A percentile compares a stretch with the other conserved stretches of the same genome.
phyloP scores from a whole-genome alignment of 2,797 vertebrate genomes.

The Hephaestus fuliginosus region DNA sequence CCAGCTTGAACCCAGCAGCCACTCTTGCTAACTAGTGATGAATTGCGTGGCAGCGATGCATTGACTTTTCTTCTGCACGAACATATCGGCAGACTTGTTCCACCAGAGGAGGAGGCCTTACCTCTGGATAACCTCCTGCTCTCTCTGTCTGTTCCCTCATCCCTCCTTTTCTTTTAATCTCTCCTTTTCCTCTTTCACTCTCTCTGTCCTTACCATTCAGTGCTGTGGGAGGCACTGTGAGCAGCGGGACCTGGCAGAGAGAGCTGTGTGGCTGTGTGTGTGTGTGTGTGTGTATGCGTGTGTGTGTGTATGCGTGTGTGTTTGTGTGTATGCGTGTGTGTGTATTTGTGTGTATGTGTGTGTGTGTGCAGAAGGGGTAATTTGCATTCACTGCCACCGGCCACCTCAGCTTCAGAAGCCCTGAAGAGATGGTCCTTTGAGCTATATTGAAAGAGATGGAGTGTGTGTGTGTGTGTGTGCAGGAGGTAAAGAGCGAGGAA shows the following conservation, averaged over 20 bases:
- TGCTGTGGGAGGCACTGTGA: conserved; percentile 60
- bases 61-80: conserved; percentile 17
- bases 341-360: not conserved
- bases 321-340: conserved; percentile 17
- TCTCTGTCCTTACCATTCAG: conserved; percentile 53
- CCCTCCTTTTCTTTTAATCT: conserved; percentile 43
- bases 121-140: conserved; percentile 74
- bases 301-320: not conserved
- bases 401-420: conserved; percentile 81
- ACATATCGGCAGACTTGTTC: conserved; percentile 36
- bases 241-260: conserved; percentile 62
- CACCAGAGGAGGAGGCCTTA: conserved; percentile 50
- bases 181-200: conserved; percentile 28
- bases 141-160: conserved; percentile 33
- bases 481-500: conserved; percentile 49
- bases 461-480: conserved; percentile 30
- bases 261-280: conserved; percentile 25
- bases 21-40: conserved; percentile 30
- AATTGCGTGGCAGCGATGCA: conserved; percentile 23
- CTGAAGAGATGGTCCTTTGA: conserved; percentile 85
- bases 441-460: conserved; percentile 73
- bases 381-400: conserved; percentile 85
- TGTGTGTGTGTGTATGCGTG: conserved; percentile 17
- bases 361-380: conserved; percentile 49
- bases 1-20: conserved; percentile 31